Conservation (phyloP, 1,140 invertebrate genomes). For the Tetraneura akinire region DNA sequence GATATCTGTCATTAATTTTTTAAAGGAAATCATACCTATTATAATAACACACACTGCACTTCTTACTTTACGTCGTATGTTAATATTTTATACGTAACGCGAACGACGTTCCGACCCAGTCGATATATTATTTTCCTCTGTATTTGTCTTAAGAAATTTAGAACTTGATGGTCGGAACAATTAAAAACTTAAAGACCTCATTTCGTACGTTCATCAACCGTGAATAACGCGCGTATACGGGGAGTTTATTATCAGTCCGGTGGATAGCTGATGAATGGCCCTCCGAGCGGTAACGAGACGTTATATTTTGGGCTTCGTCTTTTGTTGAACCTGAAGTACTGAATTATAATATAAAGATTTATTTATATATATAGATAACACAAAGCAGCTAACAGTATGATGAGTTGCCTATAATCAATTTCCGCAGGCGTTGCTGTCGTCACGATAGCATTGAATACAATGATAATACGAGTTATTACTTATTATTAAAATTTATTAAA, state of each 20-base stretch:
- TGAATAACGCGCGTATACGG: constrained; percentile 4
- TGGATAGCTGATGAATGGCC: constrained; percentile 33
- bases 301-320: background rate
- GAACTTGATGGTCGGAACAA: background rate
- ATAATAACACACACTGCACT: too few species aligned
- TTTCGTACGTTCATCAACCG: background rate
- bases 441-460: too few species aligned
- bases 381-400: background rate
- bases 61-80: too few species aligned
- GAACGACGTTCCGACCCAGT: background rate
- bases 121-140: background rate
- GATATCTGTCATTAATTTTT: too few species aligned
- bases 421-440: background rate
- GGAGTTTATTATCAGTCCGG: constrained; percentile 29
- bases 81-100: background rate
- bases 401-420: background rate
- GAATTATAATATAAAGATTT: too few species aligned
- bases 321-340: background rate
- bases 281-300: background rate
- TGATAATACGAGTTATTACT: too few species aligned
- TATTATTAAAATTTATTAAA: too few species aligned
- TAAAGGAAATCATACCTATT: too few species aligned
- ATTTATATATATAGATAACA: background rate
- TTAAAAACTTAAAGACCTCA: constrained; percentile 13
- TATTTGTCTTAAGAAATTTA: background rate